Evolutionary conservation across 1,140 invertebrate species (phyloP).

Genomic region (Drosophila busckii): DNA sequence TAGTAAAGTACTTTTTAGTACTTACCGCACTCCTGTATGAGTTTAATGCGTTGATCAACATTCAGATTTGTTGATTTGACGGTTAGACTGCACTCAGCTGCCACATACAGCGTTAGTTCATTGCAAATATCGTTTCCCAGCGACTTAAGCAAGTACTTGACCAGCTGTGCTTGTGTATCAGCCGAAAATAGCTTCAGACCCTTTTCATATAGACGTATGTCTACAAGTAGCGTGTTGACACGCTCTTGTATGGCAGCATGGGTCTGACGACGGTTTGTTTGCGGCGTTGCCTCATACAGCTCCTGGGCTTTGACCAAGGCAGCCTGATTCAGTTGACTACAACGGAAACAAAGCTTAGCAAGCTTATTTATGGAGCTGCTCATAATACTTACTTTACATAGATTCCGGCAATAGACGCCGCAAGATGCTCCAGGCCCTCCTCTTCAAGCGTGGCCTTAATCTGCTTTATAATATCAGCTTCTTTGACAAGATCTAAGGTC

Average conservation of each 20-base stretch:
- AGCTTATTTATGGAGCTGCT: conserved; percentile 7
- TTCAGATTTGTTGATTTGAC: conserved; percentile 81
- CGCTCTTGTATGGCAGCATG: conserved; percentile 90
- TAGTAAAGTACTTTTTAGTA: neutral
- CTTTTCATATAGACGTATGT: conserved; percentile 92
- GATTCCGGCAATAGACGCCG: conserved; percentile 82
- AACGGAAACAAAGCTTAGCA: neutral
- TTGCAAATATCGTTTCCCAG: conserved; percentile 90
- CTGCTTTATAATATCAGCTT: conserved; percentile 85
- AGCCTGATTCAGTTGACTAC: conserved; percentile 77
- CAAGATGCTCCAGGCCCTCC: conserved; percentile 83
- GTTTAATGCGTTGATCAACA: conserved; percentile 84
- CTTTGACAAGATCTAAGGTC: conserved; percentile 79
- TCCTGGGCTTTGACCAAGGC: conserved; percentile 84
- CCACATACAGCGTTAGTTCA: conserved; percentile 86
- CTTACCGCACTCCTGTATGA: conserved; percentile 81
- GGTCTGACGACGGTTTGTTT: conserved; percentile 86
- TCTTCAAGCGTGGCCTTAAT: conserved; percentile 83
- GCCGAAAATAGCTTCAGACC: conserved; percentile 84
- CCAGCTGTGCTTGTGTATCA: conserved; percentile 83
- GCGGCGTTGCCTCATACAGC: conserved; percentile 85
- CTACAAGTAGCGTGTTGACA: conserved; percentile 86
- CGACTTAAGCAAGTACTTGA: conserved; percentile 91
- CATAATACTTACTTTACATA: conserved; percentile 78
- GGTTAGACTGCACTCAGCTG: conserved; percentile 83